These are phyloP conservation scores for Atlantisia rogersi DNA, from an alignment of 2,113 vertebrate species.

Conservation along the genomic window DNA sequence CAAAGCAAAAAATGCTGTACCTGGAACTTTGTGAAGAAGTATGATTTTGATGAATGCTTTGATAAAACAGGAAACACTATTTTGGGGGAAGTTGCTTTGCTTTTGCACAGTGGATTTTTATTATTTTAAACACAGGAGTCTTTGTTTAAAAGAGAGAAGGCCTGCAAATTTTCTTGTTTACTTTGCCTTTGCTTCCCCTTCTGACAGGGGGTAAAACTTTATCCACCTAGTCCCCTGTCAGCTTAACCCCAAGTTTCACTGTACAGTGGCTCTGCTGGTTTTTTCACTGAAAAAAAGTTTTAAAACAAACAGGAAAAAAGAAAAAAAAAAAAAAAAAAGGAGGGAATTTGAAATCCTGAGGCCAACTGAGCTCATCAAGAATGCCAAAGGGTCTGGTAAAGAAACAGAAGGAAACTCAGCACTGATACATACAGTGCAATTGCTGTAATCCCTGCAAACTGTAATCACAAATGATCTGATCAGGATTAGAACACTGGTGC, in stretches of 20 bases:
- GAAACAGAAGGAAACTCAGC: not conserved
- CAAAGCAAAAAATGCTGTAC: slow-evolving; percentile 27
- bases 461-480: not conserved
- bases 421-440: not conserved
- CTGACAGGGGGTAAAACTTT: slow-evolving; percentile 20
- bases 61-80: slow-evolving; percentile 62
- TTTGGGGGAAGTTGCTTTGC: slow-evolving; percentile 30
- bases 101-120: slow-evolving; percentile 52
- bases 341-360: not conserved
- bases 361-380: not conserved
- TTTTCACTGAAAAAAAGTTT: not conserved
- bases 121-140: slow-evolving; percentile 60
- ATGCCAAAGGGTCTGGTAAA: not conserved
- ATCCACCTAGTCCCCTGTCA: not conserved
- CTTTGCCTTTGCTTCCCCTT: slow-evolving; percentile 45
- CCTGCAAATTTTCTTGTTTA: slow-evolving; percentile 56
- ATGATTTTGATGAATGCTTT: slow-evolving; percentile 33
- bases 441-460: not conserved
- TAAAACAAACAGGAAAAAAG: too few species aligned
- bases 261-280: not conserved
- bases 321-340: accelerated
- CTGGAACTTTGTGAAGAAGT: slow-evolving; percentile 15
- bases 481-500: not conserved
- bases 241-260: slow-evolving; percentile 7
- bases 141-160: slow-evolving; percentile 65